Evolutionary conservation across 2,113 vertebrate genomes (phyloP), one percentile per base, ranked within the genome.

Genomic region (Cyrtonyx montezumae): DNA sequence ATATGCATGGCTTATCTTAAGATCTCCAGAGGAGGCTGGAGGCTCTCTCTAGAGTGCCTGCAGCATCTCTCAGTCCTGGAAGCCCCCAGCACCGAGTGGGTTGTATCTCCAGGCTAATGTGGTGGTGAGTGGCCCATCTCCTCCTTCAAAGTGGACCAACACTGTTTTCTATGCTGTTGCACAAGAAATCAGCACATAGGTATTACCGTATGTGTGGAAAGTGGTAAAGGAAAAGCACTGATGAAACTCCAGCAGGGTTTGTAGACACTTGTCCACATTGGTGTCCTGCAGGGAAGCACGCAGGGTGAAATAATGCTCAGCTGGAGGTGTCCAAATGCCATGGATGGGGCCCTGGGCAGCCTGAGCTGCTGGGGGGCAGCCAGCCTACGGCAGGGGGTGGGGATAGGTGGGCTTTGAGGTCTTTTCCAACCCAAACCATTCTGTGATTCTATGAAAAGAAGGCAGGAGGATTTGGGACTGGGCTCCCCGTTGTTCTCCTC

Each of bases 221-320:
- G 40, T 6, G 16, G 6, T 14, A 67, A 91, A 56, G 77, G 84
- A 71, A 90, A 89, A 91, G 91, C 62, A 1, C 6, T 89, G 95
- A n/a, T 42, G 90, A 66, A 79, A 82, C 84, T 76, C 87, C 87
- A 9, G 70, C 40, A 36, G 81, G 37, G 78, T 92, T 87, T 91
- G 58, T 87, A 89, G 93, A 82, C 87, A 89, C 84, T 78, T 76
- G 91, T 88, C 89, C 93, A 8, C 87, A 82, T 76, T 70, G 21
- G 0, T 4, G 63, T 84, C 93, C 93, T 61, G 89, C 89, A 90
- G 89, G 80, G 94, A 78, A 80, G 86, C 12, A 17, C 67, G 8
- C 25, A 9, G 78, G 40, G 94, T 14, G 74, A 79, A 91, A 65
- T 40, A 17, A 87, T 14, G 81, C 75, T 76, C 23, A 2, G 87